A percentile compares a stretch with the other conserved stretches of the same genome.
These are phyloP conservation scores for Zeugodacus cucurbitae DNA, from an alignment of 1,140 invertebrate genomes.

Conservation along the genomic window DNA sequence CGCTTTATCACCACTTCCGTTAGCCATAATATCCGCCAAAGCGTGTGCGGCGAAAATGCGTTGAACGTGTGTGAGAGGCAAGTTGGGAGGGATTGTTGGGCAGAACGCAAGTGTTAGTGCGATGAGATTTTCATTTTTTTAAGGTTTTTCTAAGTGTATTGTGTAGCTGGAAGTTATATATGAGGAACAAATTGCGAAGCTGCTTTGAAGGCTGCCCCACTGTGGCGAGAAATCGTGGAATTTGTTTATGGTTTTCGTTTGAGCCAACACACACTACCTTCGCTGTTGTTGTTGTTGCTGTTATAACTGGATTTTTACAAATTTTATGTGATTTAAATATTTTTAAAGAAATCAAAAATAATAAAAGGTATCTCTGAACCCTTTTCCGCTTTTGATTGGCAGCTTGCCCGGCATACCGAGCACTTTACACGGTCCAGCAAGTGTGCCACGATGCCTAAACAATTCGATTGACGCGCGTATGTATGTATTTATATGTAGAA, in stretches of 20 bases:
- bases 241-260: conserved; percentile 39
- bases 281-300: not conserved
- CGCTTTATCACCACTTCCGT: not conserved
- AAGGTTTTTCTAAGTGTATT: too few relatives aligned
- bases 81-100: not conserved
- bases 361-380: too few relatives aligned
- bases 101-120: too few relatives aligned
- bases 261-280: not conserved
- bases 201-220: not conserved
- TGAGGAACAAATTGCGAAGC: conserved; percentile 36
- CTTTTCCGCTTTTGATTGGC: too few relatives aligned
- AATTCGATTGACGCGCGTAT: too few relatives aligned
- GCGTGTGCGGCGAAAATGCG: not conserved
- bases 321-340: too few relatives aligned
- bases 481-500: too few relatives aligned
- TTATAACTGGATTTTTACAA: too few relatives aligned
- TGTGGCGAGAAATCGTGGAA: conserved; percentile 41
- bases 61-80: not conserved
- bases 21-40: not conserved
- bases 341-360: too few relatives aligned
- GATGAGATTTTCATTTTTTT: not conserved
- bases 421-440: too few relatives aligned
- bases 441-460: too few relatives aligned
- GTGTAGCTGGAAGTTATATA: not conserved
- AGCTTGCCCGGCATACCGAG: too few relatives aligned